These are phyloP conservation scores for Chaitophorus viminalis DNA, from an alignment of 2,888 invertebrate genomes.

Conservation along the genomic window DNA sequence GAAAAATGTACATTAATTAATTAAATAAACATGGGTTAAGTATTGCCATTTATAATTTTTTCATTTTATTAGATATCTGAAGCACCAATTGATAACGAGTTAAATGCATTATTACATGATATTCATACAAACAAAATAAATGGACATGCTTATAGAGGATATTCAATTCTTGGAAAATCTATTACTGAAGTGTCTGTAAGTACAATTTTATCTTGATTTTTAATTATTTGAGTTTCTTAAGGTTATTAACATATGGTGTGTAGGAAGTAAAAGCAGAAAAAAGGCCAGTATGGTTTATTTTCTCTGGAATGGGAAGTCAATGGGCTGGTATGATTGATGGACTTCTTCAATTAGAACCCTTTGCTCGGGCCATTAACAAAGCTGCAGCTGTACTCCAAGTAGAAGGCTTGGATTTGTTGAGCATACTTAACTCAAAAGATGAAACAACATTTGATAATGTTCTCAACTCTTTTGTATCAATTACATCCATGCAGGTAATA, in stretches of 20 bases:
- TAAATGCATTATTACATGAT: conserved; percentile 80
- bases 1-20: conserved; percentile 69
- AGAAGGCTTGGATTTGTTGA: conserved; percentile 84
- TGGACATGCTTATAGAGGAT: conserved; percentile 86
- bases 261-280: conserved; percentile 36
- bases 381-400: conserved; percentile 81
- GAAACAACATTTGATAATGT: conserved; percentile 85
- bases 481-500: conserved; percentile 87
- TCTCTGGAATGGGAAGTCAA: conserved; percentile 98
- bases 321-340: conserved; percentile 96
- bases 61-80: conserved; percentile 68
- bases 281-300: conserved; percentile 91
- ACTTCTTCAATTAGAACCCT: conserved; percentile 83
- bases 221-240: conserved; percentile 5
- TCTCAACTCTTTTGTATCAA: conserved; percentile 89
- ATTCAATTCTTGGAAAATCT: conserved; percentile 73
- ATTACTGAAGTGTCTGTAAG: conserved; percentile 70
- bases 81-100: conserved; percentile 75
- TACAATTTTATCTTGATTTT: conserved; percentile 35
- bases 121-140: conserved; percentile 77
- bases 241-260: conserved; percentile 10
- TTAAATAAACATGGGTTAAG: not conserved
- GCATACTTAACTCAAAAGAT: conserved; percentile 80
- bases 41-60: not conserved
- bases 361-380: conserved; percentile 78